phyloP scores from a whole-genome alignment of 2,797 vertebrate genomes.

The Salmo trutta region DNA sequence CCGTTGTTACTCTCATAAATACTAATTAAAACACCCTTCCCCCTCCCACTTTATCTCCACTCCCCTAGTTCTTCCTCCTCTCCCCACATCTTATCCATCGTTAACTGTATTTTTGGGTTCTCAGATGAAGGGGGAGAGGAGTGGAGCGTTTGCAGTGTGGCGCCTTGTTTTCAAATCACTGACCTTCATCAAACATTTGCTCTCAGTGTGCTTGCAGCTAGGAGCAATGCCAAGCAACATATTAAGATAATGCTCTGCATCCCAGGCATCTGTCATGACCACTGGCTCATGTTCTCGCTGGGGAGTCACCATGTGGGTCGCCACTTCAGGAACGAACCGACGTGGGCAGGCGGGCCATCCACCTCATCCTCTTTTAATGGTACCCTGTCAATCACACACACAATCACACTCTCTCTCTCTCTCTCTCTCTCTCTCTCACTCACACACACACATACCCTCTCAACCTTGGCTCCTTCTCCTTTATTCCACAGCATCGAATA shows the following conservation, averaged over 20 bases:
- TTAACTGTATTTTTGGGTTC: slow-evolving; percentile 41
- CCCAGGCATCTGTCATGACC: slow-evolving; percentile 61
- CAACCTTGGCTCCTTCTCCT: slow-evolving; percentile 22
- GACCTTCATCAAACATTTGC: slow-evolving; percentile 69
- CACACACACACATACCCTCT: not conserved
- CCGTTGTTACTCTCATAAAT: slow-evolving; percentile 18
- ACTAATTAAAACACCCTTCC: slow-evolving; percentile 17
- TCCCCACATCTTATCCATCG: slow-evolving; percentile 58
- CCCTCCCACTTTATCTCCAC: slow-evolving; percentile 33
- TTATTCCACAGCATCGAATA: slow-evolving; percentile 5
- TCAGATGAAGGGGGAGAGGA: slow-evolving; percentile 47
- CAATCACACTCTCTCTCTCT: not conserved
- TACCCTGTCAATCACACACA: slow-evolving; percentile 1
- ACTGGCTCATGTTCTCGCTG: slow-evolving; percentile 38
- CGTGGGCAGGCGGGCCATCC: not conserved
- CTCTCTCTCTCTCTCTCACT: not conserved
- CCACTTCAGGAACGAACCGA: not conserved
- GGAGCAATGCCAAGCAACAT: slow-evolving; percentile 50
- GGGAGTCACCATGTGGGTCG: slow-evolving; percentile 40
- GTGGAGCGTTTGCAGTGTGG: slow-evolving; percentile 27
- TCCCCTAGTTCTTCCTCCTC: slow-evolving; percentile 52
- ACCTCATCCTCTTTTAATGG: slow-evolving; percentile 30
- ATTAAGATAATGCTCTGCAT: slow-evolving; percentile 61
- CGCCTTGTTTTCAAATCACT: slow-evolving; percentile 59
- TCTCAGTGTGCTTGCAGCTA: slow-evolving; percentile 36